A percentile compares a stretch with the other conserved stretches of the same genome.
Conservation (phyloP, 2,797 vertebrate genomes). For the Discoglossus pictus region DNA sequence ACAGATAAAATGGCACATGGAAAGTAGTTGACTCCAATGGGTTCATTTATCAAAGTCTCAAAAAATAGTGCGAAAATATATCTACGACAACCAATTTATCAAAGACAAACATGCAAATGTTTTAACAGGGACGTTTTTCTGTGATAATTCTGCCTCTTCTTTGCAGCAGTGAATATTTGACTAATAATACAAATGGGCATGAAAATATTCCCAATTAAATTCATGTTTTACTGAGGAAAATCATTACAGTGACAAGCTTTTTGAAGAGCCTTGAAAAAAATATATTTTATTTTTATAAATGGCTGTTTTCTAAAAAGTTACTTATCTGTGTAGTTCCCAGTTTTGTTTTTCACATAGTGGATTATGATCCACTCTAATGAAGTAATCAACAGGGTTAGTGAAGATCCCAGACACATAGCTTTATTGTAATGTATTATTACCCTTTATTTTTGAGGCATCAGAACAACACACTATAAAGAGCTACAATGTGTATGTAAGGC, state of each 20-base stretch:
- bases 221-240: not conserved
- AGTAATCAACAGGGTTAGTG: too few species aligned
- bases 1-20: constrained; percentile 44
- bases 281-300: constrained; percentile 19
- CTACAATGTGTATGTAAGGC: too few species aligned
- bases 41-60: constrained; percentile 35
- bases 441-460: too few species aligned
- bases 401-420: too few species aligned
- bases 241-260: constrained; percentile 21
- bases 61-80: constrained; percentile 24
- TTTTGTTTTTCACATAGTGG: too few species aligned
- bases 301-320: constrained; percentile 12
- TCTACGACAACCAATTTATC: constrained; percentile 36
- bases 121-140: constrained; percentile 16
- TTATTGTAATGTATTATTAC: too few species aligned
- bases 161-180: constrained; percentile 20
- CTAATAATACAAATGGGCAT: constrained; percentile 27
- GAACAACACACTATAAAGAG: too few species aligned
- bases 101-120: constrained; percentile 41
- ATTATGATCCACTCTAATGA: too few species aligned
- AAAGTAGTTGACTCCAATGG: constrained; percentile 28
- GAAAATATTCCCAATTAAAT: constrained; percentile 21
- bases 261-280: constrained; percentile 18
- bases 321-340: too few species aligned
- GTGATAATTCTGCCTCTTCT: constrained; percentile 23